Evolutionary conservation across 2,888 invertebrate genomes (phyloP).

Genomic region (Sesia apiformis): DNA sequence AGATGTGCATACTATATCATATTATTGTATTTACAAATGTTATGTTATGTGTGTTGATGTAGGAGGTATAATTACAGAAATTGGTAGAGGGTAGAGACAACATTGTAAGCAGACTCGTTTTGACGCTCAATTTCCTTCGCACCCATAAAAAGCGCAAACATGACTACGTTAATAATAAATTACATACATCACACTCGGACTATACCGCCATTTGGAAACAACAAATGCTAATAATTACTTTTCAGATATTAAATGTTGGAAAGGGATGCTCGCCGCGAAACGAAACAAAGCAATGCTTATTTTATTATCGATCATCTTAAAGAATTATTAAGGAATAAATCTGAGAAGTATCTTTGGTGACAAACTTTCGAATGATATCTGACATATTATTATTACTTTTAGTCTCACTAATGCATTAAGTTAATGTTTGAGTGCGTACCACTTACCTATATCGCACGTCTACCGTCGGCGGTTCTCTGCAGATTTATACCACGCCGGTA

Average conservation of each 20-base stretch:
- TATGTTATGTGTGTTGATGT: too few relatives aligned
- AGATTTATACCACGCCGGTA: constrained; percentile 3
- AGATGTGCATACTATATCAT: too few relatives aligned
- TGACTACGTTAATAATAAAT: constrained; percentile 57
- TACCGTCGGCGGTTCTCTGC: too few relatives aligned
- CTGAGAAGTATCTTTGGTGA: constrained; percentile 15
- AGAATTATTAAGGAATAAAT: constrained; percentile 40
- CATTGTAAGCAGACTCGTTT: constrained; percentile 40
- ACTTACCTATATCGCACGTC: background rate
- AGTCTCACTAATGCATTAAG: background rate
- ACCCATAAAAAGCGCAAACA: constrained; percentile 46
- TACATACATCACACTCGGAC: constrained; percentile 39
- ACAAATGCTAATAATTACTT: constrained; percentile 51
- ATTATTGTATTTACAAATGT: too few relatives aligned
- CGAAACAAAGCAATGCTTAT: constrained; percentile 30
- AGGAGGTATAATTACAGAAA: background rate
- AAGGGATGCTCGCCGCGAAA: constrained; percentile 18
- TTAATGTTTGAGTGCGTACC: background rate
- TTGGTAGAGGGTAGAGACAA: constrained; percentile 17
- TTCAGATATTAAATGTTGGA: constrained; percentile 34
- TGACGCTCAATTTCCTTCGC: constrained; percentile 45
- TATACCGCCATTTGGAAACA: constrained; percentile 44
- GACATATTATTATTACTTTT: background rate
- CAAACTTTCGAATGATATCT: background rate
- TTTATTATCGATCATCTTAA: constrained; percentile 29